These are phyloP conservation scores for Parnassius glacialis DNA, from an alignment of 2,888 invertebrate genomes.

Conservation along the genomic window DNA sequence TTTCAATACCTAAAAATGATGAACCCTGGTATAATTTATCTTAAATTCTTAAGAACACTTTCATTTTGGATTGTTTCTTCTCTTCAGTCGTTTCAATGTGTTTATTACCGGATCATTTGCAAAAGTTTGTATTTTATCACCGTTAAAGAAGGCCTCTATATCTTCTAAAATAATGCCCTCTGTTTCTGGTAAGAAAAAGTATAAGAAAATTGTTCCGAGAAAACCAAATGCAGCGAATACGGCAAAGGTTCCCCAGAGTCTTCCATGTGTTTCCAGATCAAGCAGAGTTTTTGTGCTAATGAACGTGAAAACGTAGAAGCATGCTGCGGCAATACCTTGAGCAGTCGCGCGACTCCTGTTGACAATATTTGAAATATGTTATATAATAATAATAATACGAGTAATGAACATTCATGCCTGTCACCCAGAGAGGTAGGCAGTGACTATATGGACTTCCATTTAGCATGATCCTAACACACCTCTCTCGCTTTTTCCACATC, in stretches of 20 bases:
- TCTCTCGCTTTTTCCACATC: no score
- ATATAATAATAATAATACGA: no score
- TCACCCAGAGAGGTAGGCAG: no score
- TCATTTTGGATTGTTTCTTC: slow-evolving; percentile 30
- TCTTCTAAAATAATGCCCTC: slow-evolving; percentile 73
- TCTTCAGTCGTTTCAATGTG: slow-evolving; percentile 55
- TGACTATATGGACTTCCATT: no score
- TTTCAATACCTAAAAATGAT: no score
- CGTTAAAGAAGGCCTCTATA: slow-evolving; percentile 73
- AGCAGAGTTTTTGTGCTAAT: slow-evolving; percentile 77
- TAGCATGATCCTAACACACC: no score
- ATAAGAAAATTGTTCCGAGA: slow-evolving; percentile 74
- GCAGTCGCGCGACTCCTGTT: slow-evolving; percentile 78
- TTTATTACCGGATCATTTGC: slow-evolving; percentile 71
- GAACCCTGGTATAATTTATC: no score
- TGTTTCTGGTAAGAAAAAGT: slow-evolving; percentile 79
- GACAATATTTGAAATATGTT: slow-evolving; percentile 20
- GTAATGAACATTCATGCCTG: no score
- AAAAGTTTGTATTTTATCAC: slow-evolving; percentile 58
- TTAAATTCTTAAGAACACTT: no score
- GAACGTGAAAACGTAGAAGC: slow-evolving; percentile 73
- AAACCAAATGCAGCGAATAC: slow-evolving; percentile 68
- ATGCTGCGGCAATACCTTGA: slow-evolving; percentile 74
- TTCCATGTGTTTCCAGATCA: slow-evolving; percentile 68
- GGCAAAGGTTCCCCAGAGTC: slow-evolving; percentile 73